Evolutionary conservation across 2,888 invertebrate species (phyloP).

Genomic region (Pristionchus mayeri): DNA sequence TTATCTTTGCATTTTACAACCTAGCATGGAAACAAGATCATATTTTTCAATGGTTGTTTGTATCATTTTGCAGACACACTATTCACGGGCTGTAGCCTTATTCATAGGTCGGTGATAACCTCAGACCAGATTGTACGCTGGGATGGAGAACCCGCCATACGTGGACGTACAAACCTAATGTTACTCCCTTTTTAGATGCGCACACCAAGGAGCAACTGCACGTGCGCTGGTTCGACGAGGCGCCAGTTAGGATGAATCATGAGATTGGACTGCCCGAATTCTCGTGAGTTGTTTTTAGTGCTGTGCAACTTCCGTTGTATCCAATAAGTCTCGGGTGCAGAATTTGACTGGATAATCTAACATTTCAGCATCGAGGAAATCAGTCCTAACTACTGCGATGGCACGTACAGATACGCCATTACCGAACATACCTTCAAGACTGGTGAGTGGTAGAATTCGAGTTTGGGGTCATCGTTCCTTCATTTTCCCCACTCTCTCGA

Average conservation of each 20-base stretch:
- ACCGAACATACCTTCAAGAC: constrained; percentile 65
- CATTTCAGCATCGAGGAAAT: constrained; percentile 59
- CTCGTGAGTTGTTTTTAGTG: constrained; percentile 2
- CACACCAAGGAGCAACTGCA: constrained; percentile 73
- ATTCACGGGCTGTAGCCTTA: too few species aligned
- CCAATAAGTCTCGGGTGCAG: neutral
- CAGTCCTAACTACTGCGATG: constrained; percentile 63
- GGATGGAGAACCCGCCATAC: too few species aligned
- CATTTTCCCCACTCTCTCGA: too few species aligned
- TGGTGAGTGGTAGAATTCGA: constrained; percentile 60
- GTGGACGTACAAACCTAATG: too few species aligned
- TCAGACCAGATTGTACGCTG: too few species aligned
- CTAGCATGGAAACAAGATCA: too few species aligned
- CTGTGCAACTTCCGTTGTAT: neutral
- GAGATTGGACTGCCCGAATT: constrained; percentile 75
- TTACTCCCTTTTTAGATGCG: constrained; percentile 74
- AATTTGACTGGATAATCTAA: too few species aligned
- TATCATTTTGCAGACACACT: too few species aligned
- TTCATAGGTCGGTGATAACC: too few species aligned
- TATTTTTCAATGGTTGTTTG: too few species aligned
- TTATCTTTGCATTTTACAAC: too few species aligned
- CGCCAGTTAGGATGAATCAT: constrained; percentile 70
- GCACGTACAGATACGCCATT: constrained; percentile 71
- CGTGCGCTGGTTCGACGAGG: constrained; percentile 71
- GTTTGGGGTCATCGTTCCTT: too few species aligned